These are phyloP conservation scores for Zoanthus sociatus DNA, from an alignment of 92 coral and sea anemone species.

Conservation along the genomic window DNA sequence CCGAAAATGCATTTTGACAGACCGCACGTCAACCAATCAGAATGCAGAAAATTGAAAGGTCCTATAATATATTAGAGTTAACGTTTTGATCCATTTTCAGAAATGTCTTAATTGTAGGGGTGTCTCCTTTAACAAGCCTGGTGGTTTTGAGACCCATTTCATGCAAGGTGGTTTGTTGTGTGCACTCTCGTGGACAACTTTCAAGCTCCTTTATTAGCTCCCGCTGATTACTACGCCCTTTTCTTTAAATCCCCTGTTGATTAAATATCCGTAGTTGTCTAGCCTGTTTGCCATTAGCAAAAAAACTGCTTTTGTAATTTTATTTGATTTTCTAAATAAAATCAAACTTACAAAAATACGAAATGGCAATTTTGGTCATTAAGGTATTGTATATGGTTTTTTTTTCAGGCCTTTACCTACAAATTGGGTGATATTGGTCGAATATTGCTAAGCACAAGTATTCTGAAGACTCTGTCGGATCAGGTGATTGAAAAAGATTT, in stretches of 20 bases:
- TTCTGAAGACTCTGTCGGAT: conserved; percentile 86
- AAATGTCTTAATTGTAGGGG: neutral
- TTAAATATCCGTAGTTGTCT: no score
- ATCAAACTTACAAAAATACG: neutral
- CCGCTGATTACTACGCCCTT: no score
- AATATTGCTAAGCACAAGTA: conserved; percentile 73
- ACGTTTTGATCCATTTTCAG: neutral
- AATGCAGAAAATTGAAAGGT: no score
- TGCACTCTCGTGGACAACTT: neutral
- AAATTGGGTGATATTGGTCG: conserved; percentile 95
- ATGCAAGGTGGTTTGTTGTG: neutral
- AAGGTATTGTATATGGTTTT: neutral
- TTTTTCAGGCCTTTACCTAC: conserved; percentile 85
- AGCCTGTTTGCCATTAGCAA: no score
- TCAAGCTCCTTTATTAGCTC: neutral
- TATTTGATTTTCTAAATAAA: no score
- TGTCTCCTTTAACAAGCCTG: neutral
- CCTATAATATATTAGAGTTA: no score
- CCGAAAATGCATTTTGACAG: no score
- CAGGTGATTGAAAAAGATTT: conserved; percentile 62
- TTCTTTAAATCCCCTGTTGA: no score
- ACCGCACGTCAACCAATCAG: no score
- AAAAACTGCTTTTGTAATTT: no score
- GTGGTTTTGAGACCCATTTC: neutral
- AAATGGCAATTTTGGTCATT: neutral